These are phyloP conservation scores for Automeris io DNA, from an alignment of 2,888 invertebrate genomes.

Conservation along the genomic window DNA sequence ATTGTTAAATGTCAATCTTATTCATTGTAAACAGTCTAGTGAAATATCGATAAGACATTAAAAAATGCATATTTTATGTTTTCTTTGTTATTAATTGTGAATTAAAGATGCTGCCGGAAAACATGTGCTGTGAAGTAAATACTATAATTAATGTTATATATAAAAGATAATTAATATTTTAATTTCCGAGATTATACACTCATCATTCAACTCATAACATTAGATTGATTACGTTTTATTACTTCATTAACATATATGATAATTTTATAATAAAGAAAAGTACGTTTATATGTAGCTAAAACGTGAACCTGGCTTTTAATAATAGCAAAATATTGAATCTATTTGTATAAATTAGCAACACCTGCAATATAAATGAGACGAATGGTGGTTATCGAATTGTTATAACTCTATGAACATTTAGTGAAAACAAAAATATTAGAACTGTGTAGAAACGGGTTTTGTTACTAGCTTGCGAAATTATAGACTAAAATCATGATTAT, in stretches of 20 bases:
- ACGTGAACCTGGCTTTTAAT: conserved; percentile 18
- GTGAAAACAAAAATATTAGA: conserved; percentile 24
- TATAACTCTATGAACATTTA: conserved; percentile 22
- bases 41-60: not conserved
- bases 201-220: conserved; percentile 6
- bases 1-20: not conserved
- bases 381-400: conserved; percentile 32
- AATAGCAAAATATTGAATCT: conserved; percentile 22
- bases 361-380: conserved; percentile 41
- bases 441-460: conserved; percentile 26
- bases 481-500: conserved; percentile 23
- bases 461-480: conserved; percentile 28
- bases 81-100: conserved; percentile 5
- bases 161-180: conserved; percentile 11
- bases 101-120: not conserved
- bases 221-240: conserved; percentile 11
- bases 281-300: conserved; percentile 14
- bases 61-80: conserved; percentile 5
- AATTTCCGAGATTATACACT: conserved; percentile 1
- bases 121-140: not conserved
- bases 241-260: conserved; percentile 12
- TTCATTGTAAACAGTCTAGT: not conserved
- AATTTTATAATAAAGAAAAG: conserved; percentile 15
- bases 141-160: not conserved
- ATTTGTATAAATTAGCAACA: conserved; percentile 53